Evolutionary conservation across 2,113 vertebrate species (phyloP).

Genomic region (Platichthys stellatus): DNA sequence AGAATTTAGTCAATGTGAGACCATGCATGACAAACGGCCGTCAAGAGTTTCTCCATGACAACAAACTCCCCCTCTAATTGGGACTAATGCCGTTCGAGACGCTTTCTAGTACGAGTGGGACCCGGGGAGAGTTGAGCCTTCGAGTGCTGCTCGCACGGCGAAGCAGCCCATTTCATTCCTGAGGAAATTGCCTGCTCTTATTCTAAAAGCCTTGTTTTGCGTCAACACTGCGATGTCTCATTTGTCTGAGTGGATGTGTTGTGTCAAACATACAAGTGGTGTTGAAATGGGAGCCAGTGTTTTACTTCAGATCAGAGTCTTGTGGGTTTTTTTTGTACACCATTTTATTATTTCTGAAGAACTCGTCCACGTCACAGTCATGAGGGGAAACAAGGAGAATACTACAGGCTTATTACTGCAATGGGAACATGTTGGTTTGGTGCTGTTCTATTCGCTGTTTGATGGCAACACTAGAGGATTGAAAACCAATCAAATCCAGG

Average conservation of each 20-base stretch:
- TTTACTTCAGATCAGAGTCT: neutral
- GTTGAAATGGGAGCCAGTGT: neutral
- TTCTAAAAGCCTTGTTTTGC: constrained; percentile 9
- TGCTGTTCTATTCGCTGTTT: neutral
- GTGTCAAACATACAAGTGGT: constrained; percentile 22
- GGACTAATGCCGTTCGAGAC: constrained; percentile 16
- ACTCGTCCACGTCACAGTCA: neutral
- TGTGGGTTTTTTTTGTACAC: neutral
- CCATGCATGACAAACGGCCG: neutral
- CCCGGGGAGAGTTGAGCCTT: neutral
- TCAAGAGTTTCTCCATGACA: constrained; percentile 7
- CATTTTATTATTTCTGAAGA: neutral
- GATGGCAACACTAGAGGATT: neutral
- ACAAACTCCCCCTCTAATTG: constrained; percentile 4
- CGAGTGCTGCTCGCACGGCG: neutral
- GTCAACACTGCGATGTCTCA: neutral
- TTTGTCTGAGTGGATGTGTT: constrained; percentile 3
- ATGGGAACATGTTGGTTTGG: neutral
- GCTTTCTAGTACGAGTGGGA: neutral
- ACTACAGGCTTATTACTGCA: neutral
- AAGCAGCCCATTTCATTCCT: neutral
- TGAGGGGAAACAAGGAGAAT: neutral
- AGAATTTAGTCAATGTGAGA: constrained; percentile 11
- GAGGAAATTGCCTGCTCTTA: constrained; percentile 9
- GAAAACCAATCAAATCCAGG: neutral